Evolutionary conservation across 2,888 invertebrate species (phyloP).

Genomic region (Cancer borealis): DNA sequence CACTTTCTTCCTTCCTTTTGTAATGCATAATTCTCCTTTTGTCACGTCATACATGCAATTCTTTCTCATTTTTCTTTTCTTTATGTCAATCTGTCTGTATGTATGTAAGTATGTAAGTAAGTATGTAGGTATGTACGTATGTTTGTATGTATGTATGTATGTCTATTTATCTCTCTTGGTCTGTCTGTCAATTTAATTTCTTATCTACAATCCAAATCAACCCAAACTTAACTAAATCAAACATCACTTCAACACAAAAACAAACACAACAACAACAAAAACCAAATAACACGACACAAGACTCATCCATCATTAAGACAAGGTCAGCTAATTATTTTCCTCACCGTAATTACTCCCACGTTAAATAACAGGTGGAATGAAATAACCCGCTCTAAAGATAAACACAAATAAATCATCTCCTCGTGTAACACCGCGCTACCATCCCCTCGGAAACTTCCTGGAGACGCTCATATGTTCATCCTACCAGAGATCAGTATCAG

Average conservation of each 20-base stretch:
- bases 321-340: neutral
- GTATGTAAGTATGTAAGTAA: neutral
- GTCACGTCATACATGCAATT: neutral
- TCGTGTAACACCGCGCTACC: neutral
- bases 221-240: no score
- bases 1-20: neutral
- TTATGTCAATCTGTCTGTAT: neutral
- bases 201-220: no score
- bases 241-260: no score
- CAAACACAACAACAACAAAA: neutral
- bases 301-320: neutral
- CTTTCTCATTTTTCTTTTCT: neutral
- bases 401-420: neutral
- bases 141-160: neutral
- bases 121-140: neutral
- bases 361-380: neutral
- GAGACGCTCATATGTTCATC: neutral
- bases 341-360: neutral
- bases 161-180: no score
- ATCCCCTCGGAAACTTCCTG: neutral
- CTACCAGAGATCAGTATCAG: neutral
- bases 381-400: neutral
- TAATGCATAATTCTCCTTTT: neutral
- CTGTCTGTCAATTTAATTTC: no score
- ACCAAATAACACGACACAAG: neutral